Percentiles rank a stretch among this genome's conserved stretches.
These are phyloP conservation scores for Morpho deidamia DNA, from an alignment of 2,888 invertebrate genomes.

Conservation along the genomic window DNA sequence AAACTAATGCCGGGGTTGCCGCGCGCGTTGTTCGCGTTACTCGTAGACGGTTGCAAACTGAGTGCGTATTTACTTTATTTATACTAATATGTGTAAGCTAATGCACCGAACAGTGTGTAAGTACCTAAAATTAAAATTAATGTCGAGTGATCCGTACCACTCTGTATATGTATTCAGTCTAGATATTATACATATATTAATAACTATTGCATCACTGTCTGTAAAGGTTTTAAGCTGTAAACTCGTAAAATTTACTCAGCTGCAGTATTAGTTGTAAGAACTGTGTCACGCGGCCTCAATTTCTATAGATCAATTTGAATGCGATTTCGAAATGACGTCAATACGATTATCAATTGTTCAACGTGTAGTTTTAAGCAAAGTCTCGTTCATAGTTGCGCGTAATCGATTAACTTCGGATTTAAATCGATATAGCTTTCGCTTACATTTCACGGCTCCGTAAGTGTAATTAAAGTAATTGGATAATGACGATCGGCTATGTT, in stretches of 20 bases:
- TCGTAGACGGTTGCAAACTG: too few relatives aligned
- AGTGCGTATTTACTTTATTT: too few relatives aligned
- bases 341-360: slow-evolving; percentile 14
- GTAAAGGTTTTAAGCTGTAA: slow-evolving; percentile 2
- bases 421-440: slow-evolving; percentile 4
- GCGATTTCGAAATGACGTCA: slow-evolving; percentile 23
- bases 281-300: slow-evolving; percentile 25
- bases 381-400: neutral
- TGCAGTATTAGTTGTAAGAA: slow-evolving; percentile 12
- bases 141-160: too few relatives aligned
- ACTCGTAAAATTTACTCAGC: slow-evolving; percentile 22
- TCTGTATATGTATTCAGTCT: neutral
- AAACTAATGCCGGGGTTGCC: too few relatives aligned
- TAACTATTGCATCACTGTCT: slow-evolving; percentile 12
- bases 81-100: too few relatives aligned
- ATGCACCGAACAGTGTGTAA: too few relatives aligned
- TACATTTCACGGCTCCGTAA: neutral
- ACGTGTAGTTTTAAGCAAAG: neutral
- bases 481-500: too few relatives aligned
- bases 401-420: slow-evolving; percentile 1
- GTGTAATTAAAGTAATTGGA: neutral
- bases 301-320: slow-evolving; percentile 25
- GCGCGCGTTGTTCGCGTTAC: too few relatives aligned
- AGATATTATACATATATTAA: neutral
- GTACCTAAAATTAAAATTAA: too few relatives aligned